Percentiles rank a stretch among this genome's conserved stretches.
Conservation (phyloP, 2,797 vertebrate genomes). For the Sparidentex hasta region DNA sequence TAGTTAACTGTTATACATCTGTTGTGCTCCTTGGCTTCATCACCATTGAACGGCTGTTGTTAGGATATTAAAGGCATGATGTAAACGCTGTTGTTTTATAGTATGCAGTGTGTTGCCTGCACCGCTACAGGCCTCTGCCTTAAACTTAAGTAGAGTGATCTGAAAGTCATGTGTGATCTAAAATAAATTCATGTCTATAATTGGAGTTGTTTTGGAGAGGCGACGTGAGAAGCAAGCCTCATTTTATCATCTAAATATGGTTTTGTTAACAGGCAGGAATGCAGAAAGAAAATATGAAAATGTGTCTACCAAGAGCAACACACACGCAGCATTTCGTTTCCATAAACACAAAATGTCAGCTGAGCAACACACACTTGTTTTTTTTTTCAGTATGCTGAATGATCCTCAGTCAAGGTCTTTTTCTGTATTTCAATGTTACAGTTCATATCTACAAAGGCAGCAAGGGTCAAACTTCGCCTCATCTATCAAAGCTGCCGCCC, state of each 20-base stretch:
- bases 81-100: conserved; percentile 10
- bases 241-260: conserved; percentile 50
- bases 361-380: neutral
- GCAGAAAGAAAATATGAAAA: conserved; percentile 26
- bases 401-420: conserved; percentile 25
- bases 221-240: neutral
- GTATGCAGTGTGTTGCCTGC: neutral
- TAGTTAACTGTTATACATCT: conserved; percentile 19
- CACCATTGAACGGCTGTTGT: neutral
- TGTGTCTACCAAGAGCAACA: neutral
- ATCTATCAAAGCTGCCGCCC: conserved; percentile 64
- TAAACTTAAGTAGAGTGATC: neutral
- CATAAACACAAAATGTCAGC: conserved; percentile 16
- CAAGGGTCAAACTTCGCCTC: conserved; percentile 53
- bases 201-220: conserved; percentile 52
- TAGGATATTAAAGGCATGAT: conserved; percentile 24
- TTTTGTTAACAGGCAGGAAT: conserved; percentile 39
- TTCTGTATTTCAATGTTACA: conserved; percentile 13
- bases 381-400: neutral
- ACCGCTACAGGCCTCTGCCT: neutral
- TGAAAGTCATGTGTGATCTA: conserved; percentile 12
- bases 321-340: conserved; percentile 11
- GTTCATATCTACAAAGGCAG: conserved; percentile 35
- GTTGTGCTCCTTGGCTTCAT: conserved; percentile 5
- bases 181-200: conserved; percentile 40